phyloP scores from a whole-genome alignment of 1,140 invertebrate genomes.

The Phocides pigmalion region DNA sequence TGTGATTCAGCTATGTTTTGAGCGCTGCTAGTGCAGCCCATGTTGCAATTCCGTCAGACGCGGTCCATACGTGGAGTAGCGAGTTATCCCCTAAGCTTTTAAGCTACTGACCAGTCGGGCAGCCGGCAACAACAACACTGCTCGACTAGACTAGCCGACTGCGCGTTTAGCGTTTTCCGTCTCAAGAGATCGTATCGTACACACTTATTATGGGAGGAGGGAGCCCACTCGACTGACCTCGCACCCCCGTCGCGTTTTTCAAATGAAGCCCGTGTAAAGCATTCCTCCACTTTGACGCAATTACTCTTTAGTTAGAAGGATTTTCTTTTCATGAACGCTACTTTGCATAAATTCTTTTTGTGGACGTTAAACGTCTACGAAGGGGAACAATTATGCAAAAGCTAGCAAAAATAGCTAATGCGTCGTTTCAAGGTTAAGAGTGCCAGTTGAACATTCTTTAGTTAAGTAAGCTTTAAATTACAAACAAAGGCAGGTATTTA shows the following conservation, averaged over 20 bases:
- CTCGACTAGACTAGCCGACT: conserved; percentile 53
- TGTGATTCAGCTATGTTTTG: conserved; percentile 50
- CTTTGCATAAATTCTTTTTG: conserved; percentile 38
- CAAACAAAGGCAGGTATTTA: conserved; percentile 8
- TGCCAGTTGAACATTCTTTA: conserved; percentile 8
- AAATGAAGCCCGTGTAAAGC: conserved; percentile 77
- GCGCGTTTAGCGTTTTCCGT: conserved; percentile 47
- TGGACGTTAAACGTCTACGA: conserved; percentile 13
- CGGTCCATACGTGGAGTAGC: conserved; percentile 37
- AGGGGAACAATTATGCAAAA: conserved; percentile 29
- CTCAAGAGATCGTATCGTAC: conserved; percentile 72
- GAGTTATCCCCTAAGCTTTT: conserved; percentile 6
- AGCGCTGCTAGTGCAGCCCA: conserved; percentile 77
- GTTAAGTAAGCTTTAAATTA: conserved; percentile 16
- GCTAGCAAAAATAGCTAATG: conserved; percentile 20
- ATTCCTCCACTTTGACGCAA: conserved; percentile 73
- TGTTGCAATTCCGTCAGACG: conserved; percentile 44
- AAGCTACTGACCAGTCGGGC: conserved; percentile 7
- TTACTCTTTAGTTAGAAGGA: conserved; percentile 50
- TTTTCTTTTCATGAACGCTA: conserved; percentile 44
- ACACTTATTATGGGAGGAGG: conserved; percentile 73
- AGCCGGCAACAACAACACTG: conserved; percentile 54
- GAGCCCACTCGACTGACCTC: conserved; percentile 76
- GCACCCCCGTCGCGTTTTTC: conserved; percentile 82
- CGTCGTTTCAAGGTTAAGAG: conserved; percentile 19